Evolutionary conservation across 2,888 invertebrate genomes (phyloP).

Genomic region (Cartodere bifasciata): DNA sequence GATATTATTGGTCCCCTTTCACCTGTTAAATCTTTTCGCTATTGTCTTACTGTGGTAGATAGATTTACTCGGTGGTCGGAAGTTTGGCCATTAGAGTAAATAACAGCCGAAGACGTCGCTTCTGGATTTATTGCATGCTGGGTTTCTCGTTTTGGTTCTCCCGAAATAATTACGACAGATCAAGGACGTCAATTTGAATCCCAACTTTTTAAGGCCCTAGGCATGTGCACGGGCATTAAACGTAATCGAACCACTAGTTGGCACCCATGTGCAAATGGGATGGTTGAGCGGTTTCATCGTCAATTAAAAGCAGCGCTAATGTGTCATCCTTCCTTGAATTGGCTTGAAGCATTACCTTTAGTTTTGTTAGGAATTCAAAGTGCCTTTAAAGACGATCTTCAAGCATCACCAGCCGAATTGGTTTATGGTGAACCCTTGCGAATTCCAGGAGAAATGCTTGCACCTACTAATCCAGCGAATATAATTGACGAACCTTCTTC

Average conservation of each 20-base stretch:
- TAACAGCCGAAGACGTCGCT: constrained; percentile 22
- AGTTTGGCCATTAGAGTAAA: constrained; percentile 23
- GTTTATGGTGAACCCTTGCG: neutral
- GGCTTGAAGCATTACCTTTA: neutral
- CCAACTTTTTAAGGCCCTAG: neutral
- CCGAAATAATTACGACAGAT: constrained; percentile 23
- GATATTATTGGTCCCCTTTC: constrained; percentile 34
- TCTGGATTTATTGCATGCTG: constrained; percentile 19
- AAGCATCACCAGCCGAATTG: neutral
- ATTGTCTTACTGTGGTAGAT: constrained; percentile 26
- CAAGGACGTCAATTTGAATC: constrained; percentile 10
- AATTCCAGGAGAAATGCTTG: neutral
- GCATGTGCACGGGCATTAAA: neutral
- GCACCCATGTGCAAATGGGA: neutral
- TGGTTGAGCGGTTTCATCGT: neutral
- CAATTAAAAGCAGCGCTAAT: neutral
- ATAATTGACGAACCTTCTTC: neutral
- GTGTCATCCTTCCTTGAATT: neutral
- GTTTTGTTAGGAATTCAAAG: neutral
- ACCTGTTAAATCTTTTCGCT: constrained; percentile 18
- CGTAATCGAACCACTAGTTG: neutral
- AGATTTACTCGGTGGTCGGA: constrained; percentile 24
- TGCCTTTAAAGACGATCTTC: neutral
- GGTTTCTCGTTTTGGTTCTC: constrained; percentile 24
- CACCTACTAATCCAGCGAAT: neutral